Base-by-base conservation (phyloP, 2,113 vertebrate species). In the Phrynosoma platyrhinos region DNA sequence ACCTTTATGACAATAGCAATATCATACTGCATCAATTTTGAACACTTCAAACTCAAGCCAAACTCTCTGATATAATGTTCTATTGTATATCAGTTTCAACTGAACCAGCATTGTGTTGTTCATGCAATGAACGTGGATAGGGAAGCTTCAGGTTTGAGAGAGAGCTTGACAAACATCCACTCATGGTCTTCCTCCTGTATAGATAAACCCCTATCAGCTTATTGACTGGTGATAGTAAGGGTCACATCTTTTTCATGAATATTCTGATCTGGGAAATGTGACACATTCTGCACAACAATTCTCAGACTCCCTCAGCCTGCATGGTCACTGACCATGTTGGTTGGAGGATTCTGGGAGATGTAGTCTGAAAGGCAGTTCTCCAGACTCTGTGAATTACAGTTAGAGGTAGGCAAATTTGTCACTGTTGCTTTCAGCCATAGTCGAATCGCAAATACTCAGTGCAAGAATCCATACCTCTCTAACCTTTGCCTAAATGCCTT, bases 21-120 rank as follows among this genome's bases (percentile, higher is more conserved):
- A 32, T 76, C 21, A 16, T 12, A 3, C 69, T 75, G 64, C 68
- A 90, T 89, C 71, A 89, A 62, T 6, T 66, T 87, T 89, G 83
- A 55, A 87, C 86, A 27, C 53, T 85, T 21, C 71, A 40, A 13
- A 3, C 18, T 23, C 36, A 47, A 82, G 25, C 5, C 88, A 21
- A 5, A 55, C 32, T 62, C 40, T 47, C 20, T 64, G 8, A 21
- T 82, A 66, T 42, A 27, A 20, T 72, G 40, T 76, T 25, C 16
- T 55, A 25, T 79, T 27, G 13, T 32, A 27, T 30, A 32, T 42
- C 47, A 87, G 16, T 14, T 72, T 62, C 21, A 81, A 62, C 13
- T 47, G 40, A 74, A 62, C 72, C 6, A 62, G 27, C 69, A 40
- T 52, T 14, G 62, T 25, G 2, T 62, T 87, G 20, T 42, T 58